These are phyloP conservation scores for Perdita meconis DNA, from an alignment of 2,888 invertebrate species.

Conservation along the genomic window DNA sequence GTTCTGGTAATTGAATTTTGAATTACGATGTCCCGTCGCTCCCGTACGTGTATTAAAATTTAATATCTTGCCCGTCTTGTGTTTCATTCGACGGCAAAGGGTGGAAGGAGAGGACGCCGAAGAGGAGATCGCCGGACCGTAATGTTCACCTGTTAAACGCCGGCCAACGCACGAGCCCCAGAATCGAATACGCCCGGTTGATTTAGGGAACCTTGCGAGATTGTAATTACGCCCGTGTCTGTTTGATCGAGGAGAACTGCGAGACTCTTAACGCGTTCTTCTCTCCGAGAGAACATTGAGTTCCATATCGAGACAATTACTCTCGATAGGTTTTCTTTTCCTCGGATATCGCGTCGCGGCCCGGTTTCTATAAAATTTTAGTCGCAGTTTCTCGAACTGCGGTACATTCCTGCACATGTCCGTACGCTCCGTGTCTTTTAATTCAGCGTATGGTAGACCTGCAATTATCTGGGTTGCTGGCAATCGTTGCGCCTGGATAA, in stretches of 20 bases:
- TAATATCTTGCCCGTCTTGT: slow-evolving; percentile 43
- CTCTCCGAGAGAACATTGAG: no score
- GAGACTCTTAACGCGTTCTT: neutral
- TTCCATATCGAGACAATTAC: no score
- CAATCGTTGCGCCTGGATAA: no score
- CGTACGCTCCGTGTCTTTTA: no score
- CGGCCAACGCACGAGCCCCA: neutral
- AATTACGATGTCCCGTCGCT: slow-evolving; percentile 44
- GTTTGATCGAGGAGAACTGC: slow-evolving; percentile 7
- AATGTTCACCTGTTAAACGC: slow-evolving; percentile 33
- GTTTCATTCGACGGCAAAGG: slow-evolving; percentile 7
- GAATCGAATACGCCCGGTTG: slow-evolving; percentile 14
- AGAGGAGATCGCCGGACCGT: slow-evolving; percentile 6
- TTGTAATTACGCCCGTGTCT: slow-evolving; percentile 24
- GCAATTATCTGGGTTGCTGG: no score
- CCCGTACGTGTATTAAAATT: slow-evolving; percentile 48
- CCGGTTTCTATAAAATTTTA: no score
- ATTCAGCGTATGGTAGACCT: no score
- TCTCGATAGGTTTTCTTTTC: no score
- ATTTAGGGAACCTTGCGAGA: slow-evolving; percentile 41
- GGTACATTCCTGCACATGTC: no score
- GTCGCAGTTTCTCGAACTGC: no score
- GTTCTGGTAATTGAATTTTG: slow-evolving; percentile 55
- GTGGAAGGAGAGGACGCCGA: slow-evolving; percentile 16
- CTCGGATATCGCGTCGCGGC: no score